Base-by-base conservation (phyloP, 1,140 invertebrate genomes). In the Drosophila dunni region DNA sequence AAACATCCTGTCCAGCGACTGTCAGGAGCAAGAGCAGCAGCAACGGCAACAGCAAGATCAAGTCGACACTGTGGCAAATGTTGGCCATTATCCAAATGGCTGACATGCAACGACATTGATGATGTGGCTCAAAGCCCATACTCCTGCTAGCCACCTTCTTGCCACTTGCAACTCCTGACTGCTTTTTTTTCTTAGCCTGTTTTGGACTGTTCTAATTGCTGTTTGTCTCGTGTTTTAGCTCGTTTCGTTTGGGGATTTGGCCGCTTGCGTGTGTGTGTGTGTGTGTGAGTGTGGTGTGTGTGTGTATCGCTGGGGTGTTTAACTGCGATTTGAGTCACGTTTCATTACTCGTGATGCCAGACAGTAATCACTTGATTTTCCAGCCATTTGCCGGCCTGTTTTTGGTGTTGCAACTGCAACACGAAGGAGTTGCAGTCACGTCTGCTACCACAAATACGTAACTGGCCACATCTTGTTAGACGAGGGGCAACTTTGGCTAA, bases 261-360 rank as follows among this genome's bases (percentile, higher is more conserved):
- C 9, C 63, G 11, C 57, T 57, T 71, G 75, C 60, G 72, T 77
- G 72, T 83, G 67, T 78, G 75, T 72, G 24, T 34, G 29, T 40
- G 38, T 69, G 20, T 46, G 11, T 11, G 46, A 60, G 29, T 72
- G 33, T 34, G 46, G 1, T 64, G 50, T 53, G 73, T 75, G 54
- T 75, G 54, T 70, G 68, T 64, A 45, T 71, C 61, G 67, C 56
- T 79, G 70, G 81, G 78, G 84, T 84, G 84, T 88, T 88, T 89
- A 89, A 88, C 84, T 88, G 78, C 84, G 78, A 89, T 88, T 88
- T 89, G 84, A 88, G 84, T 88, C 84, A 88, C 84, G 84, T 88
- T 88, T 88, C 84, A 88, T 89, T 88, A 88, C 84, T 88, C 84
- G 84, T 88, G 84, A 88, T 88, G 77, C 78, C 63, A 88, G 84